phyloP scores from a whole-genome alignment of 2,888 invertebrate species.

The Xestia xanthographa region DNA sequence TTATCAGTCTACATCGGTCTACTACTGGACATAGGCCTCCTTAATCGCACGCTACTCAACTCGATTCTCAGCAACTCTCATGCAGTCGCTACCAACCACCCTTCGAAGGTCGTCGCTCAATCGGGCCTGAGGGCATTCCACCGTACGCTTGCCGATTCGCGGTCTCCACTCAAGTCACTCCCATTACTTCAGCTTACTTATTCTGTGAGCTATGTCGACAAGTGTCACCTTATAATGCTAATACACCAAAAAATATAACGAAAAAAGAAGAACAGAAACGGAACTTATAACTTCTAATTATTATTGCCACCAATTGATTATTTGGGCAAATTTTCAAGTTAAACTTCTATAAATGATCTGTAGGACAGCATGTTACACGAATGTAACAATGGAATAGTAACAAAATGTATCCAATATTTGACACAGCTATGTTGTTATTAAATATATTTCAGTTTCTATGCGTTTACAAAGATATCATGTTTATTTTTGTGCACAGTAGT shows the following conservation, averaged over 20 bases:
- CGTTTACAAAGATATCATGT: constrained; percentile 18
- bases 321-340: not conserved
- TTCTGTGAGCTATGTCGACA: too few species aligned
- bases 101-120: too few species aligned
- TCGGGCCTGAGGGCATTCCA: too few species aligned
- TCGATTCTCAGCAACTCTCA: too few species aligned
- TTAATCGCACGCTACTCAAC: too few species aligned
- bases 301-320: not conserved
- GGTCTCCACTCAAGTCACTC: too few species aligned
- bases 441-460: constrained; percentile 40
- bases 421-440: constrained; percentile 30
- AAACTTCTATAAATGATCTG: constrained; percentile 34
- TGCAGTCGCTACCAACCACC: too few species aligned
- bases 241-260: not conserved
- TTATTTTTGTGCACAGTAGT: constrained; percentile 11
- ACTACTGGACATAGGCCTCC: too few species aligned
- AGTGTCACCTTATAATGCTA: not conserved
- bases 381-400: constrained; percentile 34
- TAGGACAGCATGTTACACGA: not conserved
- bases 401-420: constrained; percentile 38
- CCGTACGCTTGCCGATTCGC: too few species aligned
- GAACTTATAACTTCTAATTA: not conserved
- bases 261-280: not conserved
- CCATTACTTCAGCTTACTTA: too few species aligned
- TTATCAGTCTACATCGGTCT: too few species aligned